Evolutionary conservation across 1,140 invertebrate species (phyloP).

Genomic region (Heterodera carotae): DNA sequence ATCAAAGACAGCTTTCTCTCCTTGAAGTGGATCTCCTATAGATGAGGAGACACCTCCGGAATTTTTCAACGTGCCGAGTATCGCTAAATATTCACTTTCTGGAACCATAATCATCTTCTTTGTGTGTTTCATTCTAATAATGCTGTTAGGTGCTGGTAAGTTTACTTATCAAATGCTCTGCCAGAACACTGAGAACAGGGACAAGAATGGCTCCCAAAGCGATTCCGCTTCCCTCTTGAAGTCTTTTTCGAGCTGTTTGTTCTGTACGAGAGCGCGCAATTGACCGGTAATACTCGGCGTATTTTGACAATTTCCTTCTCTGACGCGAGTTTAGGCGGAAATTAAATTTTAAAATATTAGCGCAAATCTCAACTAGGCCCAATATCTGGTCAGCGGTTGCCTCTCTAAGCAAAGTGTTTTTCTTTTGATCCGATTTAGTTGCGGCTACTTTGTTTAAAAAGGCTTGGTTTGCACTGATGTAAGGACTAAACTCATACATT

Average conservation of each 20-base stretch:
- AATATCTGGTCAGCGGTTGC: conserved; percentile 19
- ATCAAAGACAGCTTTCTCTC: not conserved
- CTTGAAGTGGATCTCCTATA: not conserved
- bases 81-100: conserved; percentile 14
- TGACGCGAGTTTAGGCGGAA: conserved; percentile 22
- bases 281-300: conserved; percentile 34
- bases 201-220: conserved; percentile 14
- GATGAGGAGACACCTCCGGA: not conserved
- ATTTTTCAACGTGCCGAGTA: conserved; percentile 24
- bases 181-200: conserved; percentile 9
- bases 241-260: conserved; percentile 20
- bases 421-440: not conserved
- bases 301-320: not conserved
- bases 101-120: conserved; percentile 34
- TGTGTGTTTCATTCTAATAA: conserved; percentile 11
- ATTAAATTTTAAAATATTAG: conserved; percentile 30
- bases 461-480: not conserved
- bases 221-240: conserved; percentile 23
- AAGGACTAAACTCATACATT: not conserved
- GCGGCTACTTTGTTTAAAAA: conserved; percentile 1
- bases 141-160: not conserved
- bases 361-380: conserved; percentile 39
- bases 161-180: conserved; percentile 17
- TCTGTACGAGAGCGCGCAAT: conserved; percentile 29
- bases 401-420: not conserved